Conservation (phyloP, 2,888 invertebrate genomes). For the Linyphia triangularis region DNA sequence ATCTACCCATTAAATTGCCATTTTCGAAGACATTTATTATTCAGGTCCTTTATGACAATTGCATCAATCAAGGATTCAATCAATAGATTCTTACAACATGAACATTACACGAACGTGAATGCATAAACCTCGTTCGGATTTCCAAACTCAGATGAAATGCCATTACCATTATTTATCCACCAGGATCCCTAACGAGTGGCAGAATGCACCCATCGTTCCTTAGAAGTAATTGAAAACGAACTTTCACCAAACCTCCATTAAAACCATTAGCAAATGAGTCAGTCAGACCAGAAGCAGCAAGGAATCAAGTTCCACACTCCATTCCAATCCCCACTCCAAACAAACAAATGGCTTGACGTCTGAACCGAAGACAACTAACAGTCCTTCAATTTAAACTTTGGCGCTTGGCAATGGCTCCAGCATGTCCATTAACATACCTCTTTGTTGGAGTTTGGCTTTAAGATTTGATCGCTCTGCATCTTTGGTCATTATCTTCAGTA, state of each 20-base stretch:
- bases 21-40: too few species aligned
- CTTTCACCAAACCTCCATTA: conserved; percentile 23
- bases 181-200: not conserved
- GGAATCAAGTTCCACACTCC: not conserved
- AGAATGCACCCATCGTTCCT: not conserved
- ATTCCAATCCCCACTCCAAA: not conserved
- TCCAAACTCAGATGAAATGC: not conserved
- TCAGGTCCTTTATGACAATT: too few species aligned
- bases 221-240: not conserved
- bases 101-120: too few species aligned
- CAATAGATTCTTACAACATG: too few species aligned
- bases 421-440: conserved; percentile 62
- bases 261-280: conserved; percentile 45
- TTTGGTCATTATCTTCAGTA: conserved; percentile 58
- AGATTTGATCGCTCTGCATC: conserved; percentile 45
- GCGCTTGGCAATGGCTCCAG: conserved; percentile 17
- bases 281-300: not conserved
- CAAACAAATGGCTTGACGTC: conserved; percentile 34
- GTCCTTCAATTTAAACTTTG: conserved; percentile 39
- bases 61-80: too few species aligned
- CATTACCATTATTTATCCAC: not conserved
- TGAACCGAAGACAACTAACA: conserved; percentile 9
- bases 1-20: too few species aligned
- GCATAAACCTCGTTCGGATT: not conserved
- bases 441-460: conserved; percentile 44